These are phyloP conservation scores for Rhodophaea formosa DNA, from an alignment of 2,888 invertebrate genomes.

Conservation along the genomic window DNA sequence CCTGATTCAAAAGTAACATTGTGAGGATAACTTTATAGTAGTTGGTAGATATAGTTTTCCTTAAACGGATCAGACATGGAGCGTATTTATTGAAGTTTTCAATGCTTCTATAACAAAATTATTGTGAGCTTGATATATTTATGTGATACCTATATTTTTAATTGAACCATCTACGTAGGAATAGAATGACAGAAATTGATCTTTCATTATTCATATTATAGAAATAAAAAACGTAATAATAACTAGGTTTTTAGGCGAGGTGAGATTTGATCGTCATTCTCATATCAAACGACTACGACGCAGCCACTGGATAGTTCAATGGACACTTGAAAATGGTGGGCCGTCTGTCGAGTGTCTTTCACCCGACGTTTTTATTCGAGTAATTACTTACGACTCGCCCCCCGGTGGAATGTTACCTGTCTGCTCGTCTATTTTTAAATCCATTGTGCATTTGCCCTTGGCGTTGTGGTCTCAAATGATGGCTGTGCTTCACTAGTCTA, in stretches of 20 bases:
- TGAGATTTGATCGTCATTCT: too few species aligned
- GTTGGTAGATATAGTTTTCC: not conserved
- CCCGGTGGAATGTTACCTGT: constrained; percentile 57
- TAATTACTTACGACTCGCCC: constrained; percentile 45
- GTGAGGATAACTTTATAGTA: not conserved
- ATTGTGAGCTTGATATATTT: too few species aligned
- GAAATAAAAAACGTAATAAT: too few species aligned
- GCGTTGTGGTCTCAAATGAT: constrained; percentile 13
- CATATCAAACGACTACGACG: too few species aligned
- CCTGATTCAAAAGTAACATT: not conserved
- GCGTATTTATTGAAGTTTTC: not conserved
- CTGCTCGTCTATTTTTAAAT: constrained; percentile 36
- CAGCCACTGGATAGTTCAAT: constrained; percentile 32
- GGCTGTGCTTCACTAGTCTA: not conserved
- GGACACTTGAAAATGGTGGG: constrained; percentile 38
- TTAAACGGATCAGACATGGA: constrained; percentile 1
- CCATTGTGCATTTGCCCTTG: constrained; percentile 31
- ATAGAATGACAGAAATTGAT: too few species aligned
- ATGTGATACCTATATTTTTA: too few species aligned
- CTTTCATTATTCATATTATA: too few species aligned
- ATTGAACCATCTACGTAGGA: too few species aligned
- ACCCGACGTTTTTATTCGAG: constrained; percentile 47
- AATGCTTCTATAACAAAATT: not conserved
- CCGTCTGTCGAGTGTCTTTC: constrained; percentile 40
- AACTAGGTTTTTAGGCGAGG: too few species aligned